Evolutionary conservation across 2,888 invertebrate species (phyloP).

Genomic region (Ochropacha duplaris): DNA sequence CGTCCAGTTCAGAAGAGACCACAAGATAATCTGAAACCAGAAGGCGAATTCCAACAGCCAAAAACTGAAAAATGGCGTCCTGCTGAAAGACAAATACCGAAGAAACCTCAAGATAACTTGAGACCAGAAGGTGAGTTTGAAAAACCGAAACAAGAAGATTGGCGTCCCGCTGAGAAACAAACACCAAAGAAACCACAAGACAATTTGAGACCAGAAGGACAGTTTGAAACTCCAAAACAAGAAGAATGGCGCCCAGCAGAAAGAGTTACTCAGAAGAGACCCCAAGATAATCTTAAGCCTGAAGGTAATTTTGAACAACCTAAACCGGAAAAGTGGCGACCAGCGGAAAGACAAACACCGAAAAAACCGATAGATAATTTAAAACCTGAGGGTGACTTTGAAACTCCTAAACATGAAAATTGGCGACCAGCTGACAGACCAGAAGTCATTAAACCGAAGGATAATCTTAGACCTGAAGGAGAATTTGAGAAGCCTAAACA

Average conservation of each 20-base stretch:
- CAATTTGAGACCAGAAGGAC: slow-evolving; percentile 78
- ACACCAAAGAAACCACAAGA: slow-evolving; percentile 62
- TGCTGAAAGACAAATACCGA: slow-evolving; percentile 50
- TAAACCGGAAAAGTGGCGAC: slow-evolving; percentile 46
- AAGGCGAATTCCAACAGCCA: slow-evolving; percentile 73
- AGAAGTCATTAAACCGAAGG: slow-evolving; percentile 46
- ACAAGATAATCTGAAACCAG: slow-evolving; percentile 60
- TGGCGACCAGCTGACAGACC: slow-evolving; percentile 74
- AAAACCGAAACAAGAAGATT: slow-evolving; percentile 51
- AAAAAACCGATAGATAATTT: slow-evolving; percentile 70
- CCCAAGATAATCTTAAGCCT: slow-evolving; percentile 47
- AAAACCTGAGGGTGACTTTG: slow-evolving; percentile 80
- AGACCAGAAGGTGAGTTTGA: slow-evolving; percentile 83
- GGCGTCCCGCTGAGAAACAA: slow-evolving; percentile 58
- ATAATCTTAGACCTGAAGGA: slow-evolving; percentile 82
- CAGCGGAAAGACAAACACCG: slow-evolving; percentile 66
- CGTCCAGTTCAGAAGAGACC: slow-evolving; percentile 15
- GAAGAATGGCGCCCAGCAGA: slow-evolving; percentile 68
- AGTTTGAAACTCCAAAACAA: slow-evolving; percentile 53
- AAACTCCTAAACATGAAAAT: slow-evolving; percentile 64
- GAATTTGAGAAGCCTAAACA: slow-evolving; percentile 48
- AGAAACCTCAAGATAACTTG: slow-evolving; percentile 78
- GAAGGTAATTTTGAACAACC: slow-evolving; percentile 76
- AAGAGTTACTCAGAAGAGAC: slow-evolving; percentile 67
- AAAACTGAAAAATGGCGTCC: slow-evolving; percentile 37